Evolutionary conservation across 2,113 vertebrate species (phyloP).

Genomic region (Corythornis madagascariensis): DNA sequence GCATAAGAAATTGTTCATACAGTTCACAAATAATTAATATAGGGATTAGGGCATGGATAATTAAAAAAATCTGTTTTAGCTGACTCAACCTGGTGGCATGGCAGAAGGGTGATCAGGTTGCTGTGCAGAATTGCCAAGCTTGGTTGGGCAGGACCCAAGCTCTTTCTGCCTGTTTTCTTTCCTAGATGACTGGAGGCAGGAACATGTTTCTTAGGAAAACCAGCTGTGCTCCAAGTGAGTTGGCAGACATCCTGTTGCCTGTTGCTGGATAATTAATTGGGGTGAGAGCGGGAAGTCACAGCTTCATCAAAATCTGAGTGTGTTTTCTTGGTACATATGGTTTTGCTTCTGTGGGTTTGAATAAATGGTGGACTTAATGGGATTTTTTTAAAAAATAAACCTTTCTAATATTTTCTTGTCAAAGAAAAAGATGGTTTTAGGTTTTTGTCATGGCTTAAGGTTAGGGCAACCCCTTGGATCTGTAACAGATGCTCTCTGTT

Average conservation of each 20-base stretch:
- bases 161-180: background rate
- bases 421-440: too few relatives aligned
- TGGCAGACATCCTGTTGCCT: background rate
- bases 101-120: background rate
- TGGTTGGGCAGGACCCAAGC: background rate
- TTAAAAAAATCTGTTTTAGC: background rate
- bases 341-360: background rate
- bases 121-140: background rate
- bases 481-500: too few relatives aligned
- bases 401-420: background rate
- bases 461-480: too few relatives aligned
- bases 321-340: background rate
- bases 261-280: background rate
- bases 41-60: background rate
- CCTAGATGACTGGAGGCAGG: background rate
- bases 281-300: background rate
- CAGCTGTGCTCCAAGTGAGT: background rate
- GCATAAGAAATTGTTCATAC: background rate
- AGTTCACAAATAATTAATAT: background rate
- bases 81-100: background rate
- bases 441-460: too few relatives aligned
- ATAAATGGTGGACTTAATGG: background rate
- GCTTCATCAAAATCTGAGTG: background rate
- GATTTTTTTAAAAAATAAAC: background rate
- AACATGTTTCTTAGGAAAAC: background rate